Conservation (phyloP, 64 coral and sea anemone species). For the Montipora capricornis region DNA sequence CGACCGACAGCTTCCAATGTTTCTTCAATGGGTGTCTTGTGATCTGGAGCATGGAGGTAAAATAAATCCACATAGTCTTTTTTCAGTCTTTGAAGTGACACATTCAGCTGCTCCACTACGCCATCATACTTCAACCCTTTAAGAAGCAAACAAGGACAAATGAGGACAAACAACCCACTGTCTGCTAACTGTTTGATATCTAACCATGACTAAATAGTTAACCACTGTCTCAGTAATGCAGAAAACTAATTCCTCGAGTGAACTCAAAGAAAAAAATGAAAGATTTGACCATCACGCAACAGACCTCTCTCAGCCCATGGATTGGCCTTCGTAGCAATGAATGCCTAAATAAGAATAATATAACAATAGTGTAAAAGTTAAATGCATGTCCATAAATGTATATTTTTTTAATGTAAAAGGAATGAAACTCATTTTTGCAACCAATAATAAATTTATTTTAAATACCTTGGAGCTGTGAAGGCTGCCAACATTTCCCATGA, state of each 20-base stretch:
- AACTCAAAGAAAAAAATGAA: too few species aligned
- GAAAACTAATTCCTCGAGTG: too few species aligned
- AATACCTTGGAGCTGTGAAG: conserved; percentile 64
- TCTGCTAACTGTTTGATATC: background rate
- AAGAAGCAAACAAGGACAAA: background rate
- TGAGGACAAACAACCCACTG: background rate
- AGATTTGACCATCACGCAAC: background rate
- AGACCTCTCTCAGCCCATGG: conserved; percentile 61
- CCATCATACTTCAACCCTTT: conserved; percentile 76
- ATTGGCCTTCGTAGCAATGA: conserved; percentile 70
- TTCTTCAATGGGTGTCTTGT: conserved; percentile 88
- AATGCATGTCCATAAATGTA: too few species aligned
- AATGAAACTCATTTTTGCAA: background rate
- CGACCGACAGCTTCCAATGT: conserved; percentile 81
- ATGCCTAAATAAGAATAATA: background rate
- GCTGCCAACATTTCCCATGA: conserved; percentile 56
- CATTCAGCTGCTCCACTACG: conserved; percentile 77
- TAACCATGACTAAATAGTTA: too few species aligned
- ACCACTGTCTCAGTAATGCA: background rate
- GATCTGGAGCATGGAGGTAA: conserved; percentile 94
- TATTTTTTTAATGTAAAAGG: background rate
- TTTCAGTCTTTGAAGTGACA: conserved; percentile 83
- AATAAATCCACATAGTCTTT: conserved; percentile 75
- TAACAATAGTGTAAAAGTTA: background rate
- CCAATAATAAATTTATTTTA: background rate